These are phyloP conservation scores for Haplochromis vanheusdeni DNA, from an alignment of 2,113 vertebrate species.

Conservation along the genomic window DNA sequence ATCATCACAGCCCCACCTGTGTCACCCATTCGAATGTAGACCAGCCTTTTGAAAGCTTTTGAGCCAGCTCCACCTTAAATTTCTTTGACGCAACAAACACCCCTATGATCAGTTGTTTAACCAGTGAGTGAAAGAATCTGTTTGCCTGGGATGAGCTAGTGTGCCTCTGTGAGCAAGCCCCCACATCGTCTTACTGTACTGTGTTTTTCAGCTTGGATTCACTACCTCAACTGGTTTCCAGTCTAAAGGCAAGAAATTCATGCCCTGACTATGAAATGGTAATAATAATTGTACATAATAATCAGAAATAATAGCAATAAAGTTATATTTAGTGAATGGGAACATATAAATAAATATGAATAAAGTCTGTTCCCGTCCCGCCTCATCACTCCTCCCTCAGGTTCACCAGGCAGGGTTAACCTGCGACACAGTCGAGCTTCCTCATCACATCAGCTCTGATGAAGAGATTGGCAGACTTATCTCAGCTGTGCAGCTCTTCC, in stretches of 20 bases:
- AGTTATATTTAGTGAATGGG: neutral
- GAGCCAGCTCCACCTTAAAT: neutral
- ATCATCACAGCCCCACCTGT: neutral
- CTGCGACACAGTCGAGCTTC: slow-evolving; percentile 89
- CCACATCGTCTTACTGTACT: accelerated
- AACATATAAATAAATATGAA: neutral
- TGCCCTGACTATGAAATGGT: slow-evolving; percentile 94
- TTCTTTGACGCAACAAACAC: neutral
- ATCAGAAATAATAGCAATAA: accelerated
- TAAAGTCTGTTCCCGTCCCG: neutral
- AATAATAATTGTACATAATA: neutral
- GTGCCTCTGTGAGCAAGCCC: neutral
- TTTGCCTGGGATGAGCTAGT: neutral
- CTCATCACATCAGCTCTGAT: slow-evolving; percentile 88
- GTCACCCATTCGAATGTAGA: neutral
- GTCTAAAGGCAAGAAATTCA: slow-evolving; percentile 79
- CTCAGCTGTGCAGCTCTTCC: slow-evolving; percentile 67
- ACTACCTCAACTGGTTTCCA: slow-evolving; percentile 78
- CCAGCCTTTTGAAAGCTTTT: neutral
- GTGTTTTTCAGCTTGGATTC: slow-evolving; percentile 77
- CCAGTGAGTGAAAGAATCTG: neutral
- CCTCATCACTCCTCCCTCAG: slow-evolving; percentile 52
- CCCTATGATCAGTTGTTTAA: neutral
- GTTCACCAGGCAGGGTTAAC: slow-evolving; percentile 95
- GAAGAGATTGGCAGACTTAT: slow-evolving; percentile 81